Base-by-base conservation (phyloP, 2,113 vertebrate genomes). In the Psettodes erumei region DNA sequence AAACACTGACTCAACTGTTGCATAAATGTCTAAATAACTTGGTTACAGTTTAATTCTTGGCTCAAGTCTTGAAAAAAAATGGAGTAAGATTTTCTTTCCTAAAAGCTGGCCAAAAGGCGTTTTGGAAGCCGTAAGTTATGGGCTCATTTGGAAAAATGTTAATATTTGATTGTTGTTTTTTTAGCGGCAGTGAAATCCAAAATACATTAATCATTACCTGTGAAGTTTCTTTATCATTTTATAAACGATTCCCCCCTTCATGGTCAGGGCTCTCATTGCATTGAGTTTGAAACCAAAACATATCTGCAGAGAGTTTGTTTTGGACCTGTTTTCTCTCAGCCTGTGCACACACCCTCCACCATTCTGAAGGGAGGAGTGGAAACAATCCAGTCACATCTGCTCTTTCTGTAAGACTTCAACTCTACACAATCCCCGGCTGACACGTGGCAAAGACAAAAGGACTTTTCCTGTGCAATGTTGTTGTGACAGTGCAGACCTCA, bases 321-420 rank as follows among this genome's bases (percentile, higher is more conserved):
- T 88, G 84, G 62, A 81, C 33, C 21, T 0, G 59, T 19, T 11
- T 51, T 12, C 60, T 48, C 18, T 25, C 45, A 8, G 75, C 45
- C 74, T 71, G 56, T 16, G 4, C 61, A 62, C 63, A 74, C 73
- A 40, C 65, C 63, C 74, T 37, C 8, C 53, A 68, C 19, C 56
- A 54, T 21, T 37, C 72, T 75, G 60, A n/a, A 82, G 65, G 67
- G 81, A 70, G 58, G 59, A 58, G 78, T 88, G 91, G 90, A 87
- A 56, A 23, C 47, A 32, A 68, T 94, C 91, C 94, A 75, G 77
- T 89, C 62, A 43, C 94, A 94, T 93, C 92, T 94, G 94, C 91
- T 88, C 86, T 86, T 81, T 89, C 77, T 66, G 80, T 86, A 88
- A 92, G 89, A 55, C 37, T 59, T 81, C 38, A 35, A 37, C 86